phyloP scores from a whole-genome alignment of 92 coral and sea anemone species.

The Phymanthus crucifer region DNA sequence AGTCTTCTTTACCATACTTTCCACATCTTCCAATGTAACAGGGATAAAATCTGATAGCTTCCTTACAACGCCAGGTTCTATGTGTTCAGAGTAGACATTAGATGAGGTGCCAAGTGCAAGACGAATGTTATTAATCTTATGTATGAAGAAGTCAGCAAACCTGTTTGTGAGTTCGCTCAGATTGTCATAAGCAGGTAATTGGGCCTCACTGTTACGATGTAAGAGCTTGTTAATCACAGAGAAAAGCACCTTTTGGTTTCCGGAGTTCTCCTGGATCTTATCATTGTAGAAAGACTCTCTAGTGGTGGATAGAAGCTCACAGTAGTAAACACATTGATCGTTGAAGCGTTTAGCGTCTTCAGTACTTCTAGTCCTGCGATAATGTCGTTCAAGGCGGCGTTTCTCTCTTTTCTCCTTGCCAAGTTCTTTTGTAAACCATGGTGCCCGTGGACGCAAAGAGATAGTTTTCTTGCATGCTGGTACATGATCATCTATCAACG shows the following conservation, averaged over 20 bases:
- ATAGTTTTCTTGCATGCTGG: background rate
- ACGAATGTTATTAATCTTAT: background rate
- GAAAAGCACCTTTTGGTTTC: background rate
- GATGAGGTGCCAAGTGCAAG: background rate
- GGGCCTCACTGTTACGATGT: conserved; percentile 4
- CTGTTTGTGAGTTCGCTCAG: background rate
- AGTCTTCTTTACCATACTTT: too few species aligned
- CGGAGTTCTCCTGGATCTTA: background rate
- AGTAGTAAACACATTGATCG: background rate
- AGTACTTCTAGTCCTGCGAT: background rate
- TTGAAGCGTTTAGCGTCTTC: background rate
- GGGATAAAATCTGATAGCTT: too few species aligned
- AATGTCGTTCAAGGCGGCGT: background rate
- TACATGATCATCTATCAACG: background rate
- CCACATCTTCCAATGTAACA: too few species aligned
- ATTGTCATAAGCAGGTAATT: conserved; percentile 10
- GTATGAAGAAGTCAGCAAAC: background rate
- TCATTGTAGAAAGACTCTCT: background rate
- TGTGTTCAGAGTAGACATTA: too few species aligned
- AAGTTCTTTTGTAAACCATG: background rate
- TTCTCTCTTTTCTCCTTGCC: background rate
- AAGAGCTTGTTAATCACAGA: background rate
- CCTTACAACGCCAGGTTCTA: too few species aligned
- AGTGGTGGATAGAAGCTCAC: background rate
- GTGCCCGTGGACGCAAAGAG: background rate